A percentile compares a stretch with the other conserved stretches of the same genome.
These are phyloP conservation scores for Nothobranchius furzeri DNA, from an alignment of 2,113 vertebrate species.

Conservation along the genomic window DNA sequence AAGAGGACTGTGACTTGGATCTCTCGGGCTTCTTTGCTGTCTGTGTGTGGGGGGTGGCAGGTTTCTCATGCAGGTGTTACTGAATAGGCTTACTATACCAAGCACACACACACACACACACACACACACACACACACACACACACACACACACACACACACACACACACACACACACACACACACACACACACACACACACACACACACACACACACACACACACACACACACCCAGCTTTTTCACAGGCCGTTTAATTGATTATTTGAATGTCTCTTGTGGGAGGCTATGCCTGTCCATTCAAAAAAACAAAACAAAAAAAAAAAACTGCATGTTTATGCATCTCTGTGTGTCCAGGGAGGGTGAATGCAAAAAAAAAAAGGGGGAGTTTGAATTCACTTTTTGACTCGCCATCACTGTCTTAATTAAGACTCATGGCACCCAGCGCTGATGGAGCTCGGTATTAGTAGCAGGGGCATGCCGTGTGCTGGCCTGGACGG, in stretches of 20 bases:
- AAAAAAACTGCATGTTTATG: conserved; percentile 8
- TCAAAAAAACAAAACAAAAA: conserved; percentile 1
- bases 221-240: conserved; percentile 39
- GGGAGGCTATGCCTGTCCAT: conserved; percentile 18
- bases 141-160: conserved; percentile 2
- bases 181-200: conserved; percentile 4
- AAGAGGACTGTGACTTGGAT: no score
- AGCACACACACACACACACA: no score
- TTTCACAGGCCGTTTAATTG: conserved; percentile 63
- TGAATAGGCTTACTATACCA: no score
- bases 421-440: conserved; percentile 67
- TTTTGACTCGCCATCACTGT: conserved; percentile 61
- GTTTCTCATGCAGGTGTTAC: no score
- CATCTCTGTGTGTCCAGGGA: conserved; percentile 14
- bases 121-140: background rate
- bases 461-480: conserved; percentile 45
- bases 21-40: no score
- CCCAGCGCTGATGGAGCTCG: conserved; percentile 46
- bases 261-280: conserved; percentile 50
- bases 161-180: conserved; percentile 9
- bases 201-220: conserved; percentile 24
- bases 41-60: no score
- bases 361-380: background rate
- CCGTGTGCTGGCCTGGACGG: conserved; percentile 41
- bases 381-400: conserved; percentile 27